Base-by-base conservation (phyloP, 2,888 invertebrate genomes). In the Thera britannica region DNA sequence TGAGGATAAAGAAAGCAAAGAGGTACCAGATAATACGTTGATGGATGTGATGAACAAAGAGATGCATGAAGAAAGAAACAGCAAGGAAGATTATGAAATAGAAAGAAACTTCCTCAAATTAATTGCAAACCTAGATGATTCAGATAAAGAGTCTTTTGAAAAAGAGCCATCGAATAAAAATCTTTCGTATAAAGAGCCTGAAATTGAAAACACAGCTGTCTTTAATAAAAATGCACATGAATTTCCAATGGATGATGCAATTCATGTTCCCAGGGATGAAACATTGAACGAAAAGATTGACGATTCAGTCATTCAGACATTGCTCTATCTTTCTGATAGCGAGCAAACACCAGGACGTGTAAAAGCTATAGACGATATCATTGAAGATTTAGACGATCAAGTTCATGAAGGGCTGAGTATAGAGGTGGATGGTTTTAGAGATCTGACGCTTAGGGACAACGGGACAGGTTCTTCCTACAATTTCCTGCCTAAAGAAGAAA, bases 241-340 rank as follows among this genome's bases (percentile, higher is more conserved):
- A 67, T 12, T 54, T 12, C 46, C 38, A 8, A 8, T 49, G 38
- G n/a, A 38, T 11, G 23, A 41, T 63, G 12, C 44, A 49, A 54
- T 9, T 4, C 35, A 49, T 7, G 51, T 11, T 9, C 38, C 36
- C 2, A 67, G 55, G 35, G 38, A 35, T 3, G 38, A 41, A 9
- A 56, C 34, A 4, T 0, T 4, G 8, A 71, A 23, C 23, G 23
- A 68, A n/a, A 58, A 56, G 5, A 35, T 58, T 0, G 73, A 81
- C 41, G 76, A 81, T 55, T 74, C 75, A 9, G 66, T 82, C 41
- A 52, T 84, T 23, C 23, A 23, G 38, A 83, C 80, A 23, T 64
- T 83, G 12, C 69, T 85, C 2, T 84, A 85, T 68, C 60, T 83
- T 11, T 80, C 83, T n/a, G 83, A 83, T 56, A 73, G 65, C 60